Evolutionary conservation across 2,888 invertebrate genomes (phyloP).

Genomic region (Limnephilus lunatus): DNA sequence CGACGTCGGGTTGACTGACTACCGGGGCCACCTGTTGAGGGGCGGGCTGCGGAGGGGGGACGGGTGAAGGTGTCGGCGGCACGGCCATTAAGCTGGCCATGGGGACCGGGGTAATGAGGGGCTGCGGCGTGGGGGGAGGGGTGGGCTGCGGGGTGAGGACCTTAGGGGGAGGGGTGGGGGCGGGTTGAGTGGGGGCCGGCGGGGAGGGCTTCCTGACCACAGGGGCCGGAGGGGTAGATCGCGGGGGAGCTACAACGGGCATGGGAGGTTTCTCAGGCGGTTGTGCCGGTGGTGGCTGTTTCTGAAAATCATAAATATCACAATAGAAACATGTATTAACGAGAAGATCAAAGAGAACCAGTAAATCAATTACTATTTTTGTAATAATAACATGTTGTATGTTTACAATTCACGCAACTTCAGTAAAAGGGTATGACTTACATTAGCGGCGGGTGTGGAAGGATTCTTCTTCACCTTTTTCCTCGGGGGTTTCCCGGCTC

Average conservation of each 20-base stretch:
- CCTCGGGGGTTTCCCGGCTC: conserved; percentile 71
- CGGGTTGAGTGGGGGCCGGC: conserved; percentile 68
- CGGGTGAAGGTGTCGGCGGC: conserved; percentile 53
- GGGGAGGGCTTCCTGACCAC: conserved; percentile 66
- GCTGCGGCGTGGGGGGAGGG: conserved; percentile 66
- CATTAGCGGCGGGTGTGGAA: conserved; percentile 67
- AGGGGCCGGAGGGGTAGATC: conserved; percentile 63
- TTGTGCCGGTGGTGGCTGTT: conserved; percentile 51
- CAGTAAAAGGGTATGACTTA: conserved; percentile 24
- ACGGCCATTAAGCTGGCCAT: conserved; percentile 61
- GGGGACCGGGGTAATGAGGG: conserved; percentile 62
- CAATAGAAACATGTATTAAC: neutral
- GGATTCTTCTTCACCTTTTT: conserved; percentile 77
- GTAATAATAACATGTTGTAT: neutral
- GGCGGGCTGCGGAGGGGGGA: neutral
- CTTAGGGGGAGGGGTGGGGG: conserved; percentile 71
- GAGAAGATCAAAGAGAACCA: neutral
- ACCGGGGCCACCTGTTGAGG: conserved; percentile 10
- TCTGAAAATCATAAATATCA: conserved; percentile 53
- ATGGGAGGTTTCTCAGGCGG: conserved; percentile 67
- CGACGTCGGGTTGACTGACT: conserved; percentile 14
- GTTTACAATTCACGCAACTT: neutral
- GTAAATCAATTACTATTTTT: neutral
- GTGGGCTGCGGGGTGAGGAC: conserved; percentile 71
- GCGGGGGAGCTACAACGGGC: conserved; percentile 64